Base-by-base conservation (phyloP, 1,140 invertebrate genomes). In the Drosophila neocordata region DNA sequence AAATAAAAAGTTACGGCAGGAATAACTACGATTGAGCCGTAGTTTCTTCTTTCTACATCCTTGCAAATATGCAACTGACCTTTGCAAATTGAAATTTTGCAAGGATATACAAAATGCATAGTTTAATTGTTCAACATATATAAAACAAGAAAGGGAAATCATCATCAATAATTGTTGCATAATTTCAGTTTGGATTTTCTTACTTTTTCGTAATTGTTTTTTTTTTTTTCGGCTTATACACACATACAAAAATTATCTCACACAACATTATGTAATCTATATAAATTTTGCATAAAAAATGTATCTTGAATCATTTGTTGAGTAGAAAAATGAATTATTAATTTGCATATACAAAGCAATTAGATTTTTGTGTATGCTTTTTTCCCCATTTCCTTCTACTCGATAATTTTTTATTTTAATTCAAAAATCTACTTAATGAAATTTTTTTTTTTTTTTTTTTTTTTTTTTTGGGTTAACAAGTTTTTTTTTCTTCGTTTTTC, bases 391-490 rank as follows among this genome's bases (percentile, higher is more conserved):
- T 27, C 37, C 37, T 57, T 63, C 59, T 7, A 22, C 34, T 62
- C 12, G 62, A 60, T 62, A 59, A 68, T 84, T 84, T 84, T 83
- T 77, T 69, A 83, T 81, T 53, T 53, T 81, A 81, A 79, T 89
- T 84, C 81, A 74, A 84, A 84, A 84, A 84, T 79, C 80, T 84
- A 85, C 82, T 85, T 87, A 85, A 79, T 80, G 76, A 85, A 85
- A 85, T 81, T 74, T 75, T 61, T 85, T 65, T 76, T 61, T 60
- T 38, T 27, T 65, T 52, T 74, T 60, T 41, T 59, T 18, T 34
- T 31, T 52, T 68, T 9, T 24, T 67, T 82, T 76, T 79, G 64
- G 80, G 80, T 83, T 83, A 83, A 83, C 80, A 83, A 65, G 67
- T 68, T 87, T 73, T 73, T 79, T 73, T 18, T 83, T 56, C n/a